A percentile compares a stretch with the other conserved stretches of the same genome.
Evolutionary conservation across 2,797 vertebrate genomes (phyloP).

Genomic region (Pantherophis vulpinus): DNA sequence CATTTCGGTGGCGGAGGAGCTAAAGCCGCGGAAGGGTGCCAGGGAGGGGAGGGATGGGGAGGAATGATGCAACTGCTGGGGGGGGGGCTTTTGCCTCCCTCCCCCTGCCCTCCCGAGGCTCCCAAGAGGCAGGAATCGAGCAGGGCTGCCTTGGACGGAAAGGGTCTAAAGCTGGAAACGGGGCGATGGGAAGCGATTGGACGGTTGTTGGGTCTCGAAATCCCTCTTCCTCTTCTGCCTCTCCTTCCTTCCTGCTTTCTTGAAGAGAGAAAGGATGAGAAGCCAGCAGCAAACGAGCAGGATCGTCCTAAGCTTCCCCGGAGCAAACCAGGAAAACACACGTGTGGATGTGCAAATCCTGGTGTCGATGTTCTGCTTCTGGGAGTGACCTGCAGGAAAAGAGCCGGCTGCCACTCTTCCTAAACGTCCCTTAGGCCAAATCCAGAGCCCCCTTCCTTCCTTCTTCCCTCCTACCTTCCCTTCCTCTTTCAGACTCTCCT

Average conservation of each 20-base stretch:
- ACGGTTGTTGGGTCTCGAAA: background rate
- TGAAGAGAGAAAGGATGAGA: background rate
- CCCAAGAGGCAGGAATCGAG: background rate
- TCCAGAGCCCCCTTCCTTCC: background rate
- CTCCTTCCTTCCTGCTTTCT: background rate
- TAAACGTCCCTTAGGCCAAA: background rate
- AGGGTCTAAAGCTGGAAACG: background rate
- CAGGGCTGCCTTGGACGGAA: background rate
- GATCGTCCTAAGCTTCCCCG: background rate
- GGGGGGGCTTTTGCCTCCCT: background rate
- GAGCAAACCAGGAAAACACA: background rate
- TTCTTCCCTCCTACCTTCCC: too few relatives aligned
- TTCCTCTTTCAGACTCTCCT: too few relatives aligned
- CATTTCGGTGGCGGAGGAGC: constrained; percentile 36
- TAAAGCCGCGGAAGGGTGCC: background rate
- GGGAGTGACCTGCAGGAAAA: background rate
- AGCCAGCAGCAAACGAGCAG: background rate
- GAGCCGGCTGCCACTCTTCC: background rate
- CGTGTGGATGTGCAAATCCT: background rate
- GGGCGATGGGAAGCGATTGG: background rate
- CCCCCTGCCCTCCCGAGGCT: background rate
- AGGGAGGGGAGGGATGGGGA: too few relatives aligned
- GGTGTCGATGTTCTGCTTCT: background rate
- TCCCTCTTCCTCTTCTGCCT: background rate
- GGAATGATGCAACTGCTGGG: constrained; percentile 31